Evolutionary conservation across 1,140 invertebrate species (phyloP), one percentile per base, ranked within the genome.

Genomic region (Pachypeltis micranthus): DNA sequence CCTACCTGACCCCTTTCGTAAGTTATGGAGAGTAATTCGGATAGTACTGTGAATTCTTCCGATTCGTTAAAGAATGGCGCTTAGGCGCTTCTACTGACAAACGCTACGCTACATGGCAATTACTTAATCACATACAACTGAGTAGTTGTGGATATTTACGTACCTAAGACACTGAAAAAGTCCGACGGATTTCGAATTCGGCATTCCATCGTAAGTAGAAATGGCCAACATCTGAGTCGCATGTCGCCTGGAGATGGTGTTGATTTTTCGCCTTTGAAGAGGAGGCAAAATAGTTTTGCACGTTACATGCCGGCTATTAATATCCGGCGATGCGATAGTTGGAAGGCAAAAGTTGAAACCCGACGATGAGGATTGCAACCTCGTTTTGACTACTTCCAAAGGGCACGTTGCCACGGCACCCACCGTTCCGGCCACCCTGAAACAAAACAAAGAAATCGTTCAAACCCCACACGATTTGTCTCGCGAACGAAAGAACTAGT

Each of bases 371-470:
- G 94, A 97, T 75, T 99, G 96, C 61, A 98, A 81, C 54, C 96
- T 82, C 1, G 96, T 99, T 78, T 99, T 99, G 2, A 99, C 91
- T 61, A 99, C 96, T 80, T 99, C 96, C 67, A 99, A 77, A 0
- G 96, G 96, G 79, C 96, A 98, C 66, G 96, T 99, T 39, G 96
- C 84, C 65, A 98, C 90, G 10, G 95, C 95, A 64, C 95, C 96
- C 44, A 90, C 86, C 25, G 95, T 98, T 29, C 96, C 95, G 68
- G 91, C 96, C 74, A 91, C 82, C 70, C 94, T 97, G 58, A 21
- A 44, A 63, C 59, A 28, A 25, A 23, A n/a, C n/a, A n/a, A n/a
- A n/a, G n/a, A n/a, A n/a, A n/a, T n/a, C n/a, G n/a, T n/a, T n/a
- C n/a, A n/a, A n/a, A n/a, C n/a, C n/a, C n/a, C n/a, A n/a, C n/a